These are phyloP conservation scores for Oegoconia quadripuncta DNA, from an alignment of 2,888 invertebrate genomes.

Conservation along the genomic window DNA sequence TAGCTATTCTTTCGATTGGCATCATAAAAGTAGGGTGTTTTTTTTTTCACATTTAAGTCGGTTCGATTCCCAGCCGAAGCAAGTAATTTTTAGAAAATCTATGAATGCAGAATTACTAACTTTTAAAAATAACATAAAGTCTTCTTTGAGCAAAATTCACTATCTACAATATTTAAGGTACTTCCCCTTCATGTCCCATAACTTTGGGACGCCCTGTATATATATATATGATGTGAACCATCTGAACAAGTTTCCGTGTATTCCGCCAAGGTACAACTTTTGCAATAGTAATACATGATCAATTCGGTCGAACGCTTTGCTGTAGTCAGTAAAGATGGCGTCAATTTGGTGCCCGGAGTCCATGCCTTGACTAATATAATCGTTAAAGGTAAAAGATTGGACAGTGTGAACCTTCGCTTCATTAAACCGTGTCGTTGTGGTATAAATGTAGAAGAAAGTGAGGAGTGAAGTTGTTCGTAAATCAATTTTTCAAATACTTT, in stretches of 20 bases:
- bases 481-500: not conserved
- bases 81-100: too few relatives aligned
- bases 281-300: not conserved
- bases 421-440: not conserved
- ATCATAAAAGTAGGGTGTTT: too few relatives aligned
- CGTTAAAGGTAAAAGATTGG: not conserved
- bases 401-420: not conserved
- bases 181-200: too few relatives aligned
- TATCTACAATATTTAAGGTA: too few relatives aligned
- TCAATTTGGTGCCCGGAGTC: not conserved
- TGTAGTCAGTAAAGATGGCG: not conserved
- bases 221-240: constrained; percentile 3
- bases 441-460: not conserved
- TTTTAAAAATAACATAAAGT: too few relatives aligned
- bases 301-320: too few relatives aligned
- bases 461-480: not conserved
- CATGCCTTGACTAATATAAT: not conserved
- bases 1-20: too few relatives aligned
- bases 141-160: too few relatives aligned
- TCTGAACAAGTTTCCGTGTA: not conserved
- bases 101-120: too few relatives aligned
- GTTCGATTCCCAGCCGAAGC: too few relatives aligned
- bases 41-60: too few relatives aligned
- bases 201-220: too few relatives aligned
- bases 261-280: not conserved